A percentile compares a stretch with the other conserved stretches of the same genome.
Evolutionary conservation across 2,113 vertebrate species (phyloP).

Genomic region (Numenius arquata): DNA sequence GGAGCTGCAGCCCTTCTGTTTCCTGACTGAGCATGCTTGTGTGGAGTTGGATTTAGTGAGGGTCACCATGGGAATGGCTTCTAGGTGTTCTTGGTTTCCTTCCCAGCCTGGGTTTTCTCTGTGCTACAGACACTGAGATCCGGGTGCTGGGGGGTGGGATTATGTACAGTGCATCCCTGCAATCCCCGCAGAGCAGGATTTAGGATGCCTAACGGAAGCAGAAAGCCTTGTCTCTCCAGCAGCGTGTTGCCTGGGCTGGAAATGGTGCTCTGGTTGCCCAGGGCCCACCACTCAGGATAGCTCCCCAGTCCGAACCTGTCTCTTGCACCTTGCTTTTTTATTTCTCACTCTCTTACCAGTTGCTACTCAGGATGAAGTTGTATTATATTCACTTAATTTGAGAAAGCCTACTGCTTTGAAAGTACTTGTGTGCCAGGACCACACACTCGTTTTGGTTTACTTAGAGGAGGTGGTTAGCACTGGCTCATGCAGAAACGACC

Average conservation of each 20-base stretch:
- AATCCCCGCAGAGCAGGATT: neutral
- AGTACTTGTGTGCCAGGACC: neutral
- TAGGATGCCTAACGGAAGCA: neutral
- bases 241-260: rapidly evolving
- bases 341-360: neutral
- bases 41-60: neutral
- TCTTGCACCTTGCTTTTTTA: neutral
- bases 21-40: neutral
- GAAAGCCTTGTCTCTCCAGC: neutral
- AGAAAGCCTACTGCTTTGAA: neutral
- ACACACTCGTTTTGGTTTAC: neutral
- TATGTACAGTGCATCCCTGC: neutral
- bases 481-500: neutral
- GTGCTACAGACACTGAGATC: neutral
- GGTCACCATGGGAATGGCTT: neutral
- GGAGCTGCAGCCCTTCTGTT: neutral
- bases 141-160: neutral
- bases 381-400: neutral
- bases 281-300: neutral
- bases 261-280: neutral
- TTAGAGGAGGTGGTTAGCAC: neutral
- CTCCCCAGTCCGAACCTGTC: neutral
- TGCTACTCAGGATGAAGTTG: neutral
- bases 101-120: neutral
- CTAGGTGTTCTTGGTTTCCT: neutral